Evolutionary conservation across 2,113 vertebrate genomes (phyloP).

Genomic region (Mustelus asterias): DNA sequence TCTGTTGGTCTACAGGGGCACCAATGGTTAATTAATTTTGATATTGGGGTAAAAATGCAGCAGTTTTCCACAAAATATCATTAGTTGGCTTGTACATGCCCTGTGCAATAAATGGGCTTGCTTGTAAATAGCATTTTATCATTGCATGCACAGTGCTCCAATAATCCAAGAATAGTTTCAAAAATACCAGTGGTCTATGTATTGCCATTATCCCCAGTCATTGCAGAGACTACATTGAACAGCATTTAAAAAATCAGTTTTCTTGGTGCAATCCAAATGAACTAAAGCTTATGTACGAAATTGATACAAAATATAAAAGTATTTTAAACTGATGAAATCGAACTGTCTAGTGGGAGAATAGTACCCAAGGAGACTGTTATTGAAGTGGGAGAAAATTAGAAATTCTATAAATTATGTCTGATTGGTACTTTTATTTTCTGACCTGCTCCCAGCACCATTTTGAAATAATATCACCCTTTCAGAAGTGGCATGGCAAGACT

Average conservation of each 20-base stretch:
- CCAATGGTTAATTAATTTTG: background rate
- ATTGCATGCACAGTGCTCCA: background rate
- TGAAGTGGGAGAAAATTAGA: background rate
- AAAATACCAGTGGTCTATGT: background rate
- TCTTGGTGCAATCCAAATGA: background rate
- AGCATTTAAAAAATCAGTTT: background rate
- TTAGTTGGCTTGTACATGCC: background rate
- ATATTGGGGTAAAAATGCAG: background rate
- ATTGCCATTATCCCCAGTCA: background rate
- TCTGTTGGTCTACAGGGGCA: background rate
- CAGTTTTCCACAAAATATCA: background rate
- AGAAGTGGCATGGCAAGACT: background rate
- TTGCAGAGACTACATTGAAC: background rate
- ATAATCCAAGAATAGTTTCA: background rate
- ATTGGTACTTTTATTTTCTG: background rate
- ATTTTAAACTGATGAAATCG: background rate
- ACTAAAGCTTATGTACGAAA: background rate
- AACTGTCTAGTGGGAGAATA: background rate
- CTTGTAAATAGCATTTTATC: background rate
- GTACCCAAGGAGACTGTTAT: background rate
- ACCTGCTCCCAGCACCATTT: background rate
- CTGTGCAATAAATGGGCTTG: background rate
- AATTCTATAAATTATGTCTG: background rate
- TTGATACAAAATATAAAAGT: background rate
- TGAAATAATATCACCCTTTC: background rate